Conservation (phyloP, 2,113 vertebrate species). For the Phalacrocorax pelagicus region DNA sequence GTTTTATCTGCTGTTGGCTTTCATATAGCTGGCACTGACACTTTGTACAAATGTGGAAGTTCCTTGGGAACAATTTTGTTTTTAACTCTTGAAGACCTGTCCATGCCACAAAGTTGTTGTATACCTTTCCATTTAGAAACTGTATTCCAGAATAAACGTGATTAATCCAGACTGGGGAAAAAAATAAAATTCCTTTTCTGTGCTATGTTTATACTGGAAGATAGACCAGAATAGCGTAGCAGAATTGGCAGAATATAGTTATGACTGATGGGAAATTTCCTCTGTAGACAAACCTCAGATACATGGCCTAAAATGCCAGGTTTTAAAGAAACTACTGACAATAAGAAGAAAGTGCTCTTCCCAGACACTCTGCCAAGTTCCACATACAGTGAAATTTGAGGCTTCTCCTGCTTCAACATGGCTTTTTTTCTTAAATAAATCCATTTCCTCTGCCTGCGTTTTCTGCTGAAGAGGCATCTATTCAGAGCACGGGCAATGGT, state of each 20-base stretch:
- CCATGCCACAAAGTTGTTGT: not conserved
- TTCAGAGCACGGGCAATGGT: not conserved
- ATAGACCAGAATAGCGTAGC: not conserved
- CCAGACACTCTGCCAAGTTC: not conserved
- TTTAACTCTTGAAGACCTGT: not conserved
- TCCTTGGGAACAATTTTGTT: not conserved
- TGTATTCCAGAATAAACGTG: not conserved
- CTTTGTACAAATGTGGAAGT: not conserved
- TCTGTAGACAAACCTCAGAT: not conserved
- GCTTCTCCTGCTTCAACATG: not conserved
- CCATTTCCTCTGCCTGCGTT: not conserved
- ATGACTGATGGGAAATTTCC: not conserved
- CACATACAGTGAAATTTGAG: not conserved
- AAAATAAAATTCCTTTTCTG: not conserved
- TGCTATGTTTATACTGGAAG: not conserved
- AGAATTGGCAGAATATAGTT: not conserved
- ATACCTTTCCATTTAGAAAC: not conserved
- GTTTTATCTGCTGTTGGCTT: constrained; percentile 15
- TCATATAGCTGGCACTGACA: not conserved
- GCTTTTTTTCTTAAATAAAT: not conserved
- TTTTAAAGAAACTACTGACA: not conserved
- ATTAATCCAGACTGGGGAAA: not conserved
- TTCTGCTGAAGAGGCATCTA: constrained; percentile 5
- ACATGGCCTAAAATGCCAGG: not conserved
- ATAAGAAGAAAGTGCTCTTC: not conserved